A percentile compares a stretch with the other conserved stretches of the same genome.
Evolutionary conservation across 1,140 invertebrate species (phyloP).

Genomic region (Drosophila quadrilineata): DNA sequence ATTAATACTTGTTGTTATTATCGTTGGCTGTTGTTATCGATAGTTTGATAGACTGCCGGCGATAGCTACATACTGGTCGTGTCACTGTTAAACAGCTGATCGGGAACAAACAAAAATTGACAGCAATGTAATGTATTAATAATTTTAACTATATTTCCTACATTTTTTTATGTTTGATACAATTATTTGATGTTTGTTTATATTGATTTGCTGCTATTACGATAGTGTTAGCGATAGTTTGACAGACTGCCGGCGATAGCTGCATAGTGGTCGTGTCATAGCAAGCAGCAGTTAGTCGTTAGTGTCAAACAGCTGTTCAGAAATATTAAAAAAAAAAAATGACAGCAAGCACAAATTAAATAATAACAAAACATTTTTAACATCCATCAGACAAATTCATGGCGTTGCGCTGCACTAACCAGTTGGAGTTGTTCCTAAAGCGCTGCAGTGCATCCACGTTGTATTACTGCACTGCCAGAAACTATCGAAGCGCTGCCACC

Average conservation of each 20-base stretch:
- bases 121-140: too few relatives aligned
- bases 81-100: too few relatives aligned
- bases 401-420: conserved; percentile 56
- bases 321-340: neutral
- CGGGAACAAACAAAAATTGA: too few relatives aligned
- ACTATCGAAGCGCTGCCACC: neutral
- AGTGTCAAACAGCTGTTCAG: conserved; percentile 56
- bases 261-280: conserved; percentile 6
- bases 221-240: too few relatives aligned
- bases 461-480: conserved; percentile 6
- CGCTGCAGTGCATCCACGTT: conserved; percentile 31
- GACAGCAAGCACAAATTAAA: conserved; percentile 44
- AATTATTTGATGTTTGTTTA: too few relatives aligned
- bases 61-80: too few relatives aligned
- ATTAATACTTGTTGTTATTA: too few relatives aligned
- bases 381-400: conserved; percentile 33
- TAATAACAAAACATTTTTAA: conserved; percentile 49
- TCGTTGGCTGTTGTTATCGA: too few relatives aligned
- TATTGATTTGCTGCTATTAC: too few relatives aligned
- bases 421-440: conserved; percentile 43
- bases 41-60: too few relatives aligned
- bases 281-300: conserved; percentile 37
- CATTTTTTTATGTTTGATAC: too few relatives aligned
- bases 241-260: conserved; percentile 2
- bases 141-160: too few relatives aligned